Base-by-base conservation (phyloP, 2,888 invertebrate genomes). In the Coleophora deauratella region DNA sequence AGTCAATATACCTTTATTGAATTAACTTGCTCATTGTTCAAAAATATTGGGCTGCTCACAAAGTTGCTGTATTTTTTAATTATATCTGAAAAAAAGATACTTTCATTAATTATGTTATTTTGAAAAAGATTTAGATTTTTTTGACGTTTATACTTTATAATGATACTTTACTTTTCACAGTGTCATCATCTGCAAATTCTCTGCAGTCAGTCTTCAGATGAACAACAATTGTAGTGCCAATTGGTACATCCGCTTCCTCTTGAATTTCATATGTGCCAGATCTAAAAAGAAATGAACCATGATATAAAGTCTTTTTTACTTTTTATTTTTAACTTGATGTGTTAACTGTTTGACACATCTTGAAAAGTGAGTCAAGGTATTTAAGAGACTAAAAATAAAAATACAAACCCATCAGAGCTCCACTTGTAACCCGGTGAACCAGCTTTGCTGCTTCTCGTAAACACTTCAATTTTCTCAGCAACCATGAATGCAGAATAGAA, bases 401-500 rank as follows among this genome's bases (percentile, higher is more conserved):
- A 21, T 21, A 40, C 72, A 74, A 73, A 95, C 94, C 98, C 98
- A 86, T 97, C 96, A 41, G 96, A 96, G 31, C 87, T 87, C 98
- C 98, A 98, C 62, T 91, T 91, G 60, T 92, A 91, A 1, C 96
- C 97, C 9, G 89, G 87, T 0, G 91, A 88, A 48, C 89, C 88
- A 3, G 72, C 69, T 37, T 79, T 75, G 43, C 92, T 90, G 42
- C 93, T 91, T 62, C 90, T 90, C 1, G 97, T 95, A 66, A 86
- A 98, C 0, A 98, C 98, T 62, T 97, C 97, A 21, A 99, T 96
- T 66, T 92, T 93, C 57, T 97, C 93, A 14, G 97, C 97, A 2
- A 98, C 98, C 96, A 99, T 98, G 70, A 99, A 99, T 0, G 94
- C 92, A 10, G 98, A 98, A 74, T 99, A 99, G 75, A 99, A 99